These are phyloP conservation scores for Drosophila bocqueti DNA, from an alignment of 1,140 invertebrate genomes.

Conservation along the genomic window DNA sequence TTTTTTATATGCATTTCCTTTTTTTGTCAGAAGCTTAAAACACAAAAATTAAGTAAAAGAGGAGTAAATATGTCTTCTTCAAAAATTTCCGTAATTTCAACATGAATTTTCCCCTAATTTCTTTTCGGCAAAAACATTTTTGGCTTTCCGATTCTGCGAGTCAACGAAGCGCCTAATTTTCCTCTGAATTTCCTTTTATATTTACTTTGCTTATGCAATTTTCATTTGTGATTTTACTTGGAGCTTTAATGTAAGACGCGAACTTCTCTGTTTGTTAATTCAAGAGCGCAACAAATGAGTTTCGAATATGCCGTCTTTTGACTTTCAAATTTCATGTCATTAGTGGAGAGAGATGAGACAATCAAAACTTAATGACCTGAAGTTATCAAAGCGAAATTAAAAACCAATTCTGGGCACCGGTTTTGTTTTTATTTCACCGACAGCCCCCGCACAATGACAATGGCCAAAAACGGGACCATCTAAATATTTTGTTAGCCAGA, in stretches of 20 bases:
- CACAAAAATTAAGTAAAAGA: not conserved
- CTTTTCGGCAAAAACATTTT: not conserved
- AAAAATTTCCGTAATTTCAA: constrained; percentile 1
- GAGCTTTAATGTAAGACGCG: constrained; percentile 46
- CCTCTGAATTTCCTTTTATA: not conserved
- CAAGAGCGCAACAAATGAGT: constrained; percentile 46
- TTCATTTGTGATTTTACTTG: constrained; percentile 27
- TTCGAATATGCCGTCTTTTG: constrained; percentile 25
- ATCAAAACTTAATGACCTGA: constrained; percentile 31
- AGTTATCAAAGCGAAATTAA: constrained; percentile 25
- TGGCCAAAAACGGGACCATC: constrained; percentile 25
- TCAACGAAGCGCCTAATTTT: constrained; percentile 51
- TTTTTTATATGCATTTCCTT: not conserved
- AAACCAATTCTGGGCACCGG: constrained; percentile 29
- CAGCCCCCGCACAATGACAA: constrained; percentile 23
- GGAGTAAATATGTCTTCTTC: not conserved
- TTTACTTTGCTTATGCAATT: constrained; percentile 59
- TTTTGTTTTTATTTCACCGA: constrained; percentile 28
- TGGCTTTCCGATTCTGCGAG: constrained; percentile 17
- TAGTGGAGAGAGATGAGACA: constrained; percentile 39
- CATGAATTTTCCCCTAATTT: constrained; percentile 5
- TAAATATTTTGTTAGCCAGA: constrained; percentile 15
- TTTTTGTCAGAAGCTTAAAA: not conserved
- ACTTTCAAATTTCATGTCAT: constrained; percentile 48
- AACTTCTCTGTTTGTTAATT: constrained; percentile 57